phyloP scores from a whole-genome alignment of 1,140 invertebrate species.

The Batillaria attramentaria region DNA sequence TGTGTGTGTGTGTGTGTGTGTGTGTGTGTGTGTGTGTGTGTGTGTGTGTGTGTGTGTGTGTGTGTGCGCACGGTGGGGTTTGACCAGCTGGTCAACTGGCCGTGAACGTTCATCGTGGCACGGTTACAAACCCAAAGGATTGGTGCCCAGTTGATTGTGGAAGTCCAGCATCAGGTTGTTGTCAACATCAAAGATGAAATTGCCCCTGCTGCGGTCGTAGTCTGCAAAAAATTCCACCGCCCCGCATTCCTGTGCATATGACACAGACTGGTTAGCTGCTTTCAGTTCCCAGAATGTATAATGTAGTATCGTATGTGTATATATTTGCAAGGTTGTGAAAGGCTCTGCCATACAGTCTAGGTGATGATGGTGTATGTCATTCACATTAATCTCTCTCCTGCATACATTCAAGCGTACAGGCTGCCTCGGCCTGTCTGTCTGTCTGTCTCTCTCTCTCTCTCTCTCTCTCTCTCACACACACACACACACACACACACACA shows the following conservation, averaged over 20 bases:
- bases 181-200: constrained; percentile 96
- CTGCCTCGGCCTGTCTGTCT: too few relatives aligned
- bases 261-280: too few relatives aligned
- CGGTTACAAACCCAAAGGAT: constrained; percentile 83
- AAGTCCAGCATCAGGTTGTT: constrained; percentile 85
- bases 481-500: neutral
- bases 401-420: too few relatives aligned
- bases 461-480: too few relatives aligned
- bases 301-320: too few relatives aligned
- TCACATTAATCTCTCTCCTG: too few relatives aligned
- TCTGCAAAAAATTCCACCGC: constrained; percentile 95
- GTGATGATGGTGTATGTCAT: too few relatives aligned
- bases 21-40: constrained; percentile 1
- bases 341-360: too few relatives aligned
- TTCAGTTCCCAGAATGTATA: too few relatives aligned
- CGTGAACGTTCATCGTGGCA: neutral
- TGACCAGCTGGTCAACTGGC: too few relatives aligned
- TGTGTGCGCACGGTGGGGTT: neutral
- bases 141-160: constrained; percentile 97
- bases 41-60: neutral
- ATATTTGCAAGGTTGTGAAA: too few relatives aligned
- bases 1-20: neutral
- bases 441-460: too few relatives aligned
- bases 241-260: constrained; percentile 73
- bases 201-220: constrained; percentile 93